Evolutionary conservation across 64 coral and sea anemone species (phyloP).

Genomic region (Dendrophyllia cribrosa): DNA sequence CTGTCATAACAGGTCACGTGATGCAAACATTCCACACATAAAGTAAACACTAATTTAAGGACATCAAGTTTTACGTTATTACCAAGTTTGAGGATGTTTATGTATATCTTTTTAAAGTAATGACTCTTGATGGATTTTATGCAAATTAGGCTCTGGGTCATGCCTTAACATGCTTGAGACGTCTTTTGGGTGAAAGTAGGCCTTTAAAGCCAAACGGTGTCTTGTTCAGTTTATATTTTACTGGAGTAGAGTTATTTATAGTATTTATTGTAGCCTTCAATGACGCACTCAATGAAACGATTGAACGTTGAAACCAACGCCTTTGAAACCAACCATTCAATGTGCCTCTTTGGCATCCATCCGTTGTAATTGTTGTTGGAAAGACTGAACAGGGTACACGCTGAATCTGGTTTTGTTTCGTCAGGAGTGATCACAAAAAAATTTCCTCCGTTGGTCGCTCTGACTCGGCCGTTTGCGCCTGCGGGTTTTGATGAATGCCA

Average conservation of each 20-base stretch:
- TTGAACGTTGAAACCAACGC: neutral
- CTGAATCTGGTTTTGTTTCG: neutral
- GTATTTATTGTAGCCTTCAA: neutral
- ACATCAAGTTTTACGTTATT: too few relatives aligned
- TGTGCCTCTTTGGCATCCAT: neutral
- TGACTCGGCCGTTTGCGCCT: neutral
- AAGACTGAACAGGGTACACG: neutral
- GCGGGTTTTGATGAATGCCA: slow-evolving; percentile 25
- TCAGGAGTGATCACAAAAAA: slow-evolving; percentile 18
- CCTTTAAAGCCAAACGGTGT: too few relatives aligned
- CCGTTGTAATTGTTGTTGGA: slow-evolving; percentile 13
- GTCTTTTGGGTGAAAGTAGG: too few relatives aligned
- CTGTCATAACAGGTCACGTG: too few relatives aligned
- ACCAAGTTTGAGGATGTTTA: too few relatives aligned
- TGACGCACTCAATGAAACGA: neutral
- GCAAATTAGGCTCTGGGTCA: too few relatives aligned
- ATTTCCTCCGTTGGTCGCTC: slow-evolving; percentile 21
- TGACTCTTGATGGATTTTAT: too few relatives aligned
- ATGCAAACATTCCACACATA: too few relatives aligned
- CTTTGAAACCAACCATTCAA: neutral
- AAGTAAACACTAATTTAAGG: too few relatives aligned
- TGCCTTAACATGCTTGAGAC: too few relatives aligned
- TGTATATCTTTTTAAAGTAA: too few relatives aligned
- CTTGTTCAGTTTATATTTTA: too few relatives aligned
- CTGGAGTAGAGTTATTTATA: neutral